Conservation (phyloP, 2,888 invertebrate genomes). For the Stenodema calcarata region DNA sequence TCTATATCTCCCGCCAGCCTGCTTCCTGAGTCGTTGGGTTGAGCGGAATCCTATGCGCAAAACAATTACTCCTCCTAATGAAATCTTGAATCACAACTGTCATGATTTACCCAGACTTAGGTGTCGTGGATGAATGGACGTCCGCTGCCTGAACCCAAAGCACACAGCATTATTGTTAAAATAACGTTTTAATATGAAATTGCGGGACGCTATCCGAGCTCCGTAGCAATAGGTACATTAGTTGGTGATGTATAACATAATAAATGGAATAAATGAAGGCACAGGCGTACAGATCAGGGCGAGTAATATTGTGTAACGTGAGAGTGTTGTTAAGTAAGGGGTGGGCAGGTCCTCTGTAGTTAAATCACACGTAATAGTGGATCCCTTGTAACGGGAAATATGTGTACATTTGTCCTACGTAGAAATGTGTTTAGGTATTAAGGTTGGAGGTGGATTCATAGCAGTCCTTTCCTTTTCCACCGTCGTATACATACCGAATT, state of each 20-base stretch:
- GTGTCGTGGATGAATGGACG: neutral
- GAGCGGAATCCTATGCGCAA: neutral
- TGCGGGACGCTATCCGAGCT: neutral
- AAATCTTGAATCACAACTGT: neutral
- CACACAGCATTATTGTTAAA: constrained; percentile 28
- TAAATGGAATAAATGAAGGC: constrained; percentile 45
- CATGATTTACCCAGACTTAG: neutral
- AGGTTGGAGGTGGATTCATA: constrained; percentile 39
- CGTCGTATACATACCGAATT: constrained; percentile 47
- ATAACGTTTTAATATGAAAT: constrained; percentile 38
- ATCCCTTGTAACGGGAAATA: constrained; percentile 50
- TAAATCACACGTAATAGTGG: constrained; percentile 49
- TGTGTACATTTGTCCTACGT: constrained; percentile 47
- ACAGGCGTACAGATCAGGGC: constrained; percentile 40
- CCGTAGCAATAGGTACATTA: constrained; percentile 42
- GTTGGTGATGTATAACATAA: constrained; percentile 45
- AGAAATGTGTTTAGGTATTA: constrained; percentile 49
- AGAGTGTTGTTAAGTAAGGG: constrained; percentile 47
- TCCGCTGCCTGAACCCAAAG: neutral
- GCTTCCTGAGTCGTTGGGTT: neutral
- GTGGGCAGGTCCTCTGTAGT: constrained; percentile 35
- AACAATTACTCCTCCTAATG: neutral
- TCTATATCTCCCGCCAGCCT: neutral
- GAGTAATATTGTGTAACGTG: constrained; percentile 47
- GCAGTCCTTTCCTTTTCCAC: constrained; percentile 32